Conservation (phyloP, 2,888 invertebrate species). For the Phyllotreta striolata region DNA sequence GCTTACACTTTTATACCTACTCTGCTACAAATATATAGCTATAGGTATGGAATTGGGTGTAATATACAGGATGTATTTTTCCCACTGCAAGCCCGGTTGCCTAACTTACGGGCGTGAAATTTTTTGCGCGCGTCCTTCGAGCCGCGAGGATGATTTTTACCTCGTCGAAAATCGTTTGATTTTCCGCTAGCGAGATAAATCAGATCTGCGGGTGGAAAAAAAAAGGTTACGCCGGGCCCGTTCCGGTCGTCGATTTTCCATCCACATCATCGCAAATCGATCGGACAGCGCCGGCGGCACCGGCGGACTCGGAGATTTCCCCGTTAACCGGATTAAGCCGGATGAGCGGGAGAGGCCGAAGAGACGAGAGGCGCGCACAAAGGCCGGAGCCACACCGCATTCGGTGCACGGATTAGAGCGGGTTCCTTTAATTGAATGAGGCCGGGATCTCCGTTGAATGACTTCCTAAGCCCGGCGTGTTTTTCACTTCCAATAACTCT, state of each 20-base stretch:
- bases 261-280: slow-evolving; percentile 43
- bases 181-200: slow-evolving; percentile 11
- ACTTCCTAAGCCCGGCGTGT: slow-evolving; percentile 31
- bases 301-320: slow-evolving; percentile 49
- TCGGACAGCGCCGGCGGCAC: slow-evolving; percentile 27
- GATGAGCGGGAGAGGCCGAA: too few relatives aligned
- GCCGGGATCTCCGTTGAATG: slow-evolving; percentile 33
- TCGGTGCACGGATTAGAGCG: slow-evolving; percentile 41
- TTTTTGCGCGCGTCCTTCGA: too few relatives aligned
- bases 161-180: slow-evolving; percentile 24
- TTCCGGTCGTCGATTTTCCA: slow-evolving; percentile 36
- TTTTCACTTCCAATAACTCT: slow-evolving; percentile 10
- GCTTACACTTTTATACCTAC: slow-evolving; percentile 32
- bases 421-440: slow-evolving; percentile 44
- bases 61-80: too few relatives aligned
- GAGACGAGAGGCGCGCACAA: slow-evolving; percentile 48
- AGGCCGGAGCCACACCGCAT: slow-evolving; percentile 43
- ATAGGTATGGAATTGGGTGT: too few relatives aligned
- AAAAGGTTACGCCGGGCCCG: slow-evolving; percentile 13
- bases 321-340: slow-evolving; percentile 54
- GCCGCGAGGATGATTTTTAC: slow-evolving; percentile 19
- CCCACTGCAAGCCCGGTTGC: too few relatives aligned
- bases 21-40: too few relatives aligned
- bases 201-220: slow-evolving; percentile 11
- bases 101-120: too few relatives aligned